These are phyloP conservation scores for Pediacus dermestoides DNA, from an alignment of 2,888 invertebrate genomes.

Conservation along the genomic window DNA sequence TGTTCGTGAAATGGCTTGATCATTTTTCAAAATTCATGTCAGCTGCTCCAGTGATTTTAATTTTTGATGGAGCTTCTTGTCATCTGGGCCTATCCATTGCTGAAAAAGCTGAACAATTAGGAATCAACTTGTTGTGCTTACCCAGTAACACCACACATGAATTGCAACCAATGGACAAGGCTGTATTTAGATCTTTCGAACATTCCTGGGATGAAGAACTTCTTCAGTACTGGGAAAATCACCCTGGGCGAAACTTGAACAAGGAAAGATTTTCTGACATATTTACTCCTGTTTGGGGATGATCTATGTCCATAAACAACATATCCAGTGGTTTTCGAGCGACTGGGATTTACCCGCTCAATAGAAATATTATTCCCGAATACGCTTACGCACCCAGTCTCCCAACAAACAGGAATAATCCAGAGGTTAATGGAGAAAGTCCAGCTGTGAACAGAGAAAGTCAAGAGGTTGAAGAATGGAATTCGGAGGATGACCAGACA, in stretches of 20 bases:
- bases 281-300: conserved; percentile 29
- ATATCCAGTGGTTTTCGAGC: conserved; percentile 32
- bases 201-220: conserved; percentile 38
- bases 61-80: conserved; percentile 35
- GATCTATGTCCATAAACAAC: conserved; percentile 28
- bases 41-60: conserved; percentile 25
- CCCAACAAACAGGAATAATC: not conserved
- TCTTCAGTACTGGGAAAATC: conserved; percentile 30
- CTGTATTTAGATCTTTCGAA: conserved; percentile 37
- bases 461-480: conserved; percentile 7
- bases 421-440: no score
- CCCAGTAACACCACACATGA: conserved; percentile 40
- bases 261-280: conserved; percentile 22
- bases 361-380: conserved; percentile 30
- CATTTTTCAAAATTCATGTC: conserved; percentile 32
- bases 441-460: no score
- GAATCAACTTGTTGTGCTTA: conserved; percentile 37
- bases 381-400: conserved; percentile 28
- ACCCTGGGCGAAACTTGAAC: conserved; percentile 3
- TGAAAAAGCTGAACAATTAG: conserved; percentile 32
- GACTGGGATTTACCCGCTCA: conserved; percentile 28
- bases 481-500: conserved; percentile 10
- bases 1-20: conserved; percentile 26
- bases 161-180: conserved; percentile 40
- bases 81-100: conserved; percentile 36